A percentile compares a stretch with the other conserved stretches of the same genome.
Evolutionary conservation across 2,113 vertebrate genomes (phyloP).

Genomic region (Otus sunia): DNA sequence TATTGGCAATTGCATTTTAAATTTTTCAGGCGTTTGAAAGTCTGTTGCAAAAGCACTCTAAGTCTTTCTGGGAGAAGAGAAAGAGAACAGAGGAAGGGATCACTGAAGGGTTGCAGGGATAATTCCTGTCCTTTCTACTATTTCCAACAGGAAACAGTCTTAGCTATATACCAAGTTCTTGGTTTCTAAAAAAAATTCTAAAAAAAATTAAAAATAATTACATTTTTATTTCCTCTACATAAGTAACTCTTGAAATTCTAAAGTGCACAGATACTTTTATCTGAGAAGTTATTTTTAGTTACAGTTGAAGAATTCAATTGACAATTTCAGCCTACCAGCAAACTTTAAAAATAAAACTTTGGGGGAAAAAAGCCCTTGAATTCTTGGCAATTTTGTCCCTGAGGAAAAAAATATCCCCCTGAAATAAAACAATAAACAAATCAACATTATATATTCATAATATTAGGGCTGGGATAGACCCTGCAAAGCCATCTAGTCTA

Average conservation of each 20-base stretch:
- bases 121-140: neutral
- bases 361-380: neutral
- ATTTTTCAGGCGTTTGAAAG: neutral
- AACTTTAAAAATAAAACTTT: neutral
- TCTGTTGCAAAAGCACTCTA: neutral
- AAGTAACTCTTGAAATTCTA: neutral
- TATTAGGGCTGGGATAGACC: neutral
- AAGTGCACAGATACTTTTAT: neutral
- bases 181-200: neutral
- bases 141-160: neutral
- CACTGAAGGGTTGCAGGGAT: neutral
- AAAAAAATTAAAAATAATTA: neutral
- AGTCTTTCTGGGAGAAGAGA: neutral
- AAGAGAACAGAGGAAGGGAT: neutral
- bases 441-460: neutral
- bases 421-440: neutral
- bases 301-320: neutral
- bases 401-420: neutral
- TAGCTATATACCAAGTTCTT: neutral
- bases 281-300: neutral
- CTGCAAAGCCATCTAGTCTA: neutral
- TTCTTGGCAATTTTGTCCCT: neutral
- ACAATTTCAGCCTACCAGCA: neutral
- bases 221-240: neutral
- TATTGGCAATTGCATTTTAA: neutral